Conservation (phyloP, 2,113 vertebrate species). For the Anthoscopus minutus region DNA sequence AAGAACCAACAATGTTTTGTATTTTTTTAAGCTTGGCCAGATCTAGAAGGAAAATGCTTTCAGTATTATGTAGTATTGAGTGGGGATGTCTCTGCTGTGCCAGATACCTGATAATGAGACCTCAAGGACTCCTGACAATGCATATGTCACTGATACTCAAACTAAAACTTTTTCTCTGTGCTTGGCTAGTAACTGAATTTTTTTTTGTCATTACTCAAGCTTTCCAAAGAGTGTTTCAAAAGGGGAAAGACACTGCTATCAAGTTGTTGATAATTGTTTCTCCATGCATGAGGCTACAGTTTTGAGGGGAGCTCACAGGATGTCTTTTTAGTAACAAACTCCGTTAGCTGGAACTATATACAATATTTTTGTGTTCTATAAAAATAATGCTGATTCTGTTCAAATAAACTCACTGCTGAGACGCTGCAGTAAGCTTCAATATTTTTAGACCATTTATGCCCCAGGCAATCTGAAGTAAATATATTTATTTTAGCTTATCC, state of each 20-base stretch:
- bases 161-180: not conserved
- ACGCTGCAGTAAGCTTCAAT: not conserved
- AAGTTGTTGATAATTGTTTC: not conserved
- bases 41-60: not conserved
- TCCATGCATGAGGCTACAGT: not conserved
- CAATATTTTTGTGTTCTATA: not conserved
- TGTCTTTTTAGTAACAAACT: not conserved
- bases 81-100: not conserved
- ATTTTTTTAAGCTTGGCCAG: not conserved
- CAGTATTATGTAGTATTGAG: not conserved
- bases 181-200: not conserved
- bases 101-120: not conserved
- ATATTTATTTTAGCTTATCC: slow-evolving; percentile 32
- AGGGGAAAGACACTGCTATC: not conserved
- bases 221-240: not conserved
- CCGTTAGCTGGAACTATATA: accelerated
- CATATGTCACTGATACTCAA: not conserved
- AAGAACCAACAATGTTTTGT: not conserved
- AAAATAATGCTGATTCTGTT: slow-evolving; percentile 30
- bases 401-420: slow-evolving; percentile 20
- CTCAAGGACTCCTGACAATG: not conserved
- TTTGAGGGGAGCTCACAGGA: not conserved
- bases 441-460: slow-evolving; percentile 36
- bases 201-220: not conserved
- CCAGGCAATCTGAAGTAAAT: slow-evolving; percentile 39